These are phyloP conservation scores for Poeciliopsis gracilis DNA, from an alignment of 2,797 vertebrate species.

Conservation along the genomic window DNA sequence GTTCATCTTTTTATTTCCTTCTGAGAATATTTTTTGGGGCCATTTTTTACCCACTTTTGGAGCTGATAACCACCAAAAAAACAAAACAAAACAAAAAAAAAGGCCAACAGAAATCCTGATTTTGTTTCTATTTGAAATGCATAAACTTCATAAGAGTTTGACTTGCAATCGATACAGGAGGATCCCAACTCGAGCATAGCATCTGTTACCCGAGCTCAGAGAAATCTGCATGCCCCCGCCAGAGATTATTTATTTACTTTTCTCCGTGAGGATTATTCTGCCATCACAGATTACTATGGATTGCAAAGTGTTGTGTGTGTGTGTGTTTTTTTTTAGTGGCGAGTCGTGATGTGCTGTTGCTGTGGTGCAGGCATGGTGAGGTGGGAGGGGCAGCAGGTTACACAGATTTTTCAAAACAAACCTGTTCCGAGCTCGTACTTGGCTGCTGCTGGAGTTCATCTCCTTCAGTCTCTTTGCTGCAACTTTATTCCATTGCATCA, in stretches of 20 bases:
- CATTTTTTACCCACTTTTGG: no score
- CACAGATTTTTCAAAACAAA: conserved; percentile 35
- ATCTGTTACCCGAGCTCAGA: neutral
- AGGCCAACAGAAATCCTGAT: neutral
- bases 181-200: neutral
- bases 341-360: conserved; percentile 54
- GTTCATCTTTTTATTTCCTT: neutral
- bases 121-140: neutral
- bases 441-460: neutral
- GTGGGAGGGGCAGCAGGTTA: conserved; percentile 66
- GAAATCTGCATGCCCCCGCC: neutral
- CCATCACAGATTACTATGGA: conserved; percentile 37
- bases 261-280: neutral
- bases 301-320: neutral
- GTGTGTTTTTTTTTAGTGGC: conserved; percentile 1
- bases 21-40: neutral
- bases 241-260: neutral
- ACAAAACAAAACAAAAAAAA: neutral
- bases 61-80: neutral
- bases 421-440: conserved; percentile 23
- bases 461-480: conserved; percentile 18
- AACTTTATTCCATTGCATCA: conserved; percentile 31
- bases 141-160: neutral
- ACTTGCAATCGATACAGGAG: neutral
- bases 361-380: conserved; percentile 32